Percentiles rank a stretch among this genome's conserved stretches.
Conservation (phyloP, 2,888 invertebrate species). For the Epinotia bilunana region DNA sequence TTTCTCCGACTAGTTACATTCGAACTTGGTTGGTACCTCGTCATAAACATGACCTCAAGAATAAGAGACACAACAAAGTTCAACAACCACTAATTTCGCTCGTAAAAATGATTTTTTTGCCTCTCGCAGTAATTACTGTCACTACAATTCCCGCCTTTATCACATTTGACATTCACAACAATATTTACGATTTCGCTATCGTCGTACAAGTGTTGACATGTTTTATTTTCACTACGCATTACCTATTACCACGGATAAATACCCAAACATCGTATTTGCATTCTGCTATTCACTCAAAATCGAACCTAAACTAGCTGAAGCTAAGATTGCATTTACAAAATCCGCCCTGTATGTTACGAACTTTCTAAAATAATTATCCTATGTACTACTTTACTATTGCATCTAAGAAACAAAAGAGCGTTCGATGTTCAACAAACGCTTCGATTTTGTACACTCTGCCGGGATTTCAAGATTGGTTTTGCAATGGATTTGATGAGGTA, state of each 20-base stretch:
- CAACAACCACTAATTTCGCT: constrained; percentile 4
- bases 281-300: background rate
- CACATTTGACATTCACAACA: constrained; percentile 11
- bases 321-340: background rate
- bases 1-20: background rate
- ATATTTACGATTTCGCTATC: constrained; percentile 27
- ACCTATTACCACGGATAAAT: constrained; percentile 6
- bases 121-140: background rate
- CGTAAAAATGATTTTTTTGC: constrained; percentile 18
- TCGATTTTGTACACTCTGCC: background rate
- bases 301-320: background rate
- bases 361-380: background rate
- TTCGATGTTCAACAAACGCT: background rate
- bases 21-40: background rate
- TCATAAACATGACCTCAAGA: too few species aligned
- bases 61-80: background rate
- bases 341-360: background rate
- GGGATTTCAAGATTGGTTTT: background rate
- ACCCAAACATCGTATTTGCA: background rate
- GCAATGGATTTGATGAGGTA: background rate
- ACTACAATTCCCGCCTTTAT: constrained; percentile 14
- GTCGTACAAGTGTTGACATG: constrained; percentile 32
- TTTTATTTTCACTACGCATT: constrained; percentile 37
- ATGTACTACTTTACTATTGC: constrained; percentile 1
- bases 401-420: background rate